Evolutionary conservation across 2,113 vertebrate genomes (phyloP), one percentile per base, ranked within the genome.

Genomic region (Pleuronectes platessa): DNA sequence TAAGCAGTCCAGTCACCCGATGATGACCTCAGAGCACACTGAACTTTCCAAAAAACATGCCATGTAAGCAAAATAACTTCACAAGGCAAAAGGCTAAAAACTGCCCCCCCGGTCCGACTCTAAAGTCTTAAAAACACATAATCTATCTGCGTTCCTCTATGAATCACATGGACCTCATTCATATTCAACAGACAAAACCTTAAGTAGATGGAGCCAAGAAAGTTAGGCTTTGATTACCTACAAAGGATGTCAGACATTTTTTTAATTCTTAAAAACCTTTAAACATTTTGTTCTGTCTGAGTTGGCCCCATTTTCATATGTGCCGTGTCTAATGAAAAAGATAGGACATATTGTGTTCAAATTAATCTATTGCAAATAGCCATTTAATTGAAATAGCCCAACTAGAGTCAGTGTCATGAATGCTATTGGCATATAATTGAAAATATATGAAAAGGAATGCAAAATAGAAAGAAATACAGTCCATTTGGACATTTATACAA

Each of bases 41-140:
- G 13, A 78, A 26, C 49, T 54, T 74, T 81, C 56, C 14, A 18
- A 47, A 47, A 80, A 69, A 79, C 20, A 24, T n/a, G 71, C 51
- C 4, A 8, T 8, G 62, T 49, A 65, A 83, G 79, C 51, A 63
- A 61, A 68, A 21, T 10, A 37, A 10, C 1, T 58, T 40, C 24
- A 69, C 3, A 51, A 13, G 24, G 17, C 0, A 31, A 49, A 56
- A 56, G 2, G 45, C 15, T 45, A 77, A 12, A 12, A 70, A 42
- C 0, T 3, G 3, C 7, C 51, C 10, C 23, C 47, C 10, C 27
- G 7, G 7, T 68, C 3, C 20, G 21, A n/a, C 17, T 1, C 55
- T 11, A 17, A 20, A 76, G 0, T 61, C 62, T 72, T 45, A 74
- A 58, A 37, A 58, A 37, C 58, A 21, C 14, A 18, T 2, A 31